Evolutionary conservation across 2,888 invertebrate species (phyloP), one percentile per base, ranked within the genome.

Genomic region (Tribolium freemani): DNA sequence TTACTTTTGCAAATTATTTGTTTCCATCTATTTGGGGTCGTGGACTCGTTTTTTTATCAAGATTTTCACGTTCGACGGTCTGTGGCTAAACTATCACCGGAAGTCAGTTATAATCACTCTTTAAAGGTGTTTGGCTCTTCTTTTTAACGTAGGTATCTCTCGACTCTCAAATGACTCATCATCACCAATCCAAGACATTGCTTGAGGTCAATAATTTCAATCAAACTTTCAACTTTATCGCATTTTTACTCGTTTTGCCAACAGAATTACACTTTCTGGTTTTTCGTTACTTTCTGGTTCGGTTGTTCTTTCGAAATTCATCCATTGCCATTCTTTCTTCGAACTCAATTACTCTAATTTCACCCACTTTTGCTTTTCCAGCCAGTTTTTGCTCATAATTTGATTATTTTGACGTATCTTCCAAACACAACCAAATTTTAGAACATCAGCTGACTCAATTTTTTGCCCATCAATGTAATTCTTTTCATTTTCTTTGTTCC

Each of bases 191-290:
- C 74, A 79, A 80, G 79, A 79, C 78, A 76, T 78, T 75, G 78
- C 77, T 76, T 79, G 83, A 82, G 83, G 84, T 84, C 83, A 84
- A 81, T 83, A 84, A 77, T 81, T 82, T 80, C 81, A 80, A 77
- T 80, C 81, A 80, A 78, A 80, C 80, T 79, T 78, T 76, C 69
- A 60, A 69, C 64, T 73, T 60, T 69, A 21, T 50, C 48, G 58
- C 31, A 57, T 73, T 64, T 72, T 67, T 69, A 13, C 69, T 67
- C 8, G 38, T 38, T 38, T 38, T 38, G n/a, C 38, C 6, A 38
- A 38, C 38, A 9, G 9, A 38, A 38, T 6, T 8, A 3, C 31
- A 38, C 31, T 38, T 38, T 9, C 31, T 4, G 38, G 38, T 38
- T 6, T 38, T 38, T 38, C 38, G 1, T 38, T 8, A 38, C n/a